These are phyloP conservation scores for Heteromyza rotundicornis DNA, from an alignment of 2,888 invertebrate genomes.

Conservation along the genomic window DNA sequence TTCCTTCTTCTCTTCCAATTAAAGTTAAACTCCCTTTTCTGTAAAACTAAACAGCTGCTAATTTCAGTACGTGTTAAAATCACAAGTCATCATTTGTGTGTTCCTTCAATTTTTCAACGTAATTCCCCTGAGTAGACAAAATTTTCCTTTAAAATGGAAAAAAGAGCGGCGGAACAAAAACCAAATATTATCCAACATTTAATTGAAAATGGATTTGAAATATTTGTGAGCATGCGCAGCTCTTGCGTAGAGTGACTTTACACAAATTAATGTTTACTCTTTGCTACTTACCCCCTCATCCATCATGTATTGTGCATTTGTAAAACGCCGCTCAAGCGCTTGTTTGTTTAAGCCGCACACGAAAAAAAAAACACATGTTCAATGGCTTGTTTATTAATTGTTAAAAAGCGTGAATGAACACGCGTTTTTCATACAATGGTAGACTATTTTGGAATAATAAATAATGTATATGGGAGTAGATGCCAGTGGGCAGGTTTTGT, in stretches of 20 bases:
- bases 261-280: not conserved
- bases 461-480: too few species aligned
- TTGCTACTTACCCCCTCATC: too few species aligned
- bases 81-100: not conserved
- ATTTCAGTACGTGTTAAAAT: not conserved
- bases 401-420: constrained; percentile 1
- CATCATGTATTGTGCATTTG: not conserved
- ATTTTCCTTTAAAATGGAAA: too few species aligned
- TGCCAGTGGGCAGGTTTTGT: too few species aligned
- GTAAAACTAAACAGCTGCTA: not conserved
- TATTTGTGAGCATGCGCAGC: not conserved
- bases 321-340: not conserved
- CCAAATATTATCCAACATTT: not conserved
- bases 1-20: too few species aligned
- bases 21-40: too few species aligned
- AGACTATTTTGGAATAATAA: too few species aligned
- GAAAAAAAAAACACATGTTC: not conserved
- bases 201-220: constrained; percentile 1
- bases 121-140: too few species aligned
- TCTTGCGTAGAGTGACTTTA: not conserved
- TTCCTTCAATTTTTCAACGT: not conserved
- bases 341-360: not conserved
- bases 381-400: not conserved
- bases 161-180: not conserved
- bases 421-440: not conserved